Percentiles rank a stretch among this genome's conserved stretches.
These are phyloP conservation scores for Sicus ferrugineus DNA, from an alignment of 2,888 invertebrate species.

Conservation along the genomic window DNA sequence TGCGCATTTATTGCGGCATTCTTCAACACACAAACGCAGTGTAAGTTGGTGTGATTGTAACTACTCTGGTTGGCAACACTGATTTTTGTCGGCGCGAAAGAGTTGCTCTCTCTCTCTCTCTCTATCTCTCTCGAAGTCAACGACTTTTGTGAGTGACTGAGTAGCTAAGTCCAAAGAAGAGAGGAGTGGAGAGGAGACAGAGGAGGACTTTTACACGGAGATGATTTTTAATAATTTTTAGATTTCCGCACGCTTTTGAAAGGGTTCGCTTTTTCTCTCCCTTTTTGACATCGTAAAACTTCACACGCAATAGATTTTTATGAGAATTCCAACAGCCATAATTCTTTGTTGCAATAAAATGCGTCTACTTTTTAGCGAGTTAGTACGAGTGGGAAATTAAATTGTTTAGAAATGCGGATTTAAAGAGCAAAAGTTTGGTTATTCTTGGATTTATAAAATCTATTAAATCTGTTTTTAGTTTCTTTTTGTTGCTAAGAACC, in stretches of 20 bases:
- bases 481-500: too few species aligned
- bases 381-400: not conserved
- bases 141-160: slow-evolving; percentile 18
- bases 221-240: slow-evolving; percentile 35
- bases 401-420: not conserved
- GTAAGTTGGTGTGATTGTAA: not conserved
- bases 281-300: slow-evolving; percentile 41
- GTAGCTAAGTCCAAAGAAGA: not conserved
- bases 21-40: slow-evolving; percentile 11
- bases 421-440: not conserved
- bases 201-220: slow-evolving; percentile 5
- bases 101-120: too few species aligned
- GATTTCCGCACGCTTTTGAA: slow-evolving; percentile 15
- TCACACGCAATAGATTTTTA: slow-evolving; percentile 60
- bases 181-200: not conserved
- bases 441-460: not conserved
- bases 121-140: slow-evolving; percentile 17
- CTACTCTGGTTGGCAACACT: slow-evolving; percentile 15
- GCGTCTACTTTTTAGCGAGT: not conserved
- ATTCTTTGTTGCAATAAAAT: not conserved
- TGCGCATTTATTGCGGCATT: slow-evolving; percentile 15
- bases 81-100: slow-evolving; percentile 22
- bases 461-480: too few species aligned
- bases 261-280: slow-evolving; percentile 10
- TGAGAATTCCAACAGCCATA: slow-evolving; percentile 36